phyloP scores from a whole-genome alignment of 2,888 invertebrate genomes.

The Lymantria dispar region DNA sequence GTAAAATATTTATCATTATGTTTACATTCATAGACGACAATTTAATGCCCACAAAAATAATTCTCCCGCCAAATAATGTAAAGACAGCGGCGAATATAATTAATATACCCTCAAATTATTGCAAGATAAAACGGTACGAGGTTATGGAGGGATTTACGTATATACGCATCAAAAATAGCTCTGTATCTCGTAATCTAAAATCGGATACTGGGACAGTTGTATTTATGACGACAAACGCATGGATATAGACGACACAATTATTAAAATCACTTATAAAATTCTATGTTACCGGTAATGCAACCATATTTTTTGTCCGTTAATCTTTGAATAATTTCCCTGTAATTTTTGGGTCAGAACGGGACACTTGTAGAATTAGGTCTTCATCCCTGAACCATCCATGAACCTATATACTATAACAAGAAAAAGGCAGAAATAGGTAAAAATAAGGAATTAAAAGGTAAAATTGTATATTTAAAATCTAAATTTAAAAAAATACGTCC shows the following conservation, averaged over 20 bases:
- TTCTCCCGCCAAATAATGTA: background rate
- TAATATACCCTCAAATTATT: constrained; percentile 12
- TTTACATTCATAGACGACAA: background rate
- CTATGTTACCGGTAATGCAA: too few relatives aligned
- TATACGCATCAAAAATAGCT: constrained; percentile 24
- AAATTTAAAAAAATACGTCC: too few relatives aligned
- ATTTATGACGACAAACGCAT: constrained; percentile 15
- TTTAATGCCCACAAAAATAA: background rate
- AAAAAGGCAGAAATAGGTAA: too few relatives aligned
- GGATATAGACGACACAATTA: constrained; percentile 6
- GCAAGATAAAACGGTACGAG: constrained; percentile 2
- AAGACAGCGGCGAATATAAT: background rate
- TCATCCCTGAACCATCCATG: too few relatives aligned
- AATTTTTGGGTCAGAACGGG: too few relatives aligned
- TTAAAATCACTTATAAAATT: background rate
- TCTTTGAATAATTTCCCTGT: too few relatives aligned
- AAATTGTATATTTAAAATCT: too few relatives aligned
- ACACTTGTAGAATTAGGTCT: too few relatives aligned
- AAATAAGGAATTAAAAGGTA: too few relatives aligned
- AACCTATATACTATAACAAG: too few relatives aligned
- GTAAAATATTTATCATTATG: background rate
- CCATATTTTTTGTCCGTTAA: too few relatives aligned
- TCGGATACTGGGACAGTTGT: constrained; percentile 16
- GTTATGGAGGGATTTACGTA: constrained; percentile 20
- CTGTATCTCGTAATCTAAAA: constrained; percentile 19